These are phyloP conservation scores for Fragum fragum DNA, from an alignment of 2,888 invertebrate species.

Conservation along the genomic window DNA sequence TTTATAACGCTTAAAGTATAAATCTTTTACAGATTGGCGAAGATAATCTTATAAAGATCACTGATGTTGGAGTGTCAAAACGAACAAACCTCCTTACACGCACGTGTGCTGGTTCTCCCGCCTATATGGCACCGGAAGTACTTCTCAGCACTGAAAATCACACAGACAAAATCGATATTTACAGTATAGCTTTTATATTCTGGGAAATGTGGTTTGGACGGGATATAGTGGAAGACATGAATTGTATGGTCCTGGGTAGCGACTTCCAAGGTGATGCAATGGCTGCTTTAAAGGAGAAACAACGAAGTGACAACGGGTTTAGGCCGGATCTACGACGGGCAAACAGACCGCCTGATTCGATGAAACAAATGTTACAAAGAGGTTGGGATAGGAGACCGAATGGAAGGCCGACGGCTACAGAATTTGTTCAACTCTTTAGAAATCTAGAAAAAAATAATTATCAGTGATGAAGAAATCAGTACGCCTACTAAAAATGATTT, in stretches of 20 bases:
- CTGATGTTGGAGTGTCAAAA: slow-evolving; percentile 81
- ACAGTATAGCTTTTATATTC: slow-evolving; percentile 71
- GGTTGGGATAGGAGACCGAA: slow-evolving; percentile 71
- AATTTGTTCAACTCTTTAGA: slow-evolving; percentile 42
- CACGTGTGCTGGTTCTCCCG: slow-evolving; percentile 74
- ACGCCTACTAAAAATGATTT: too few species aligned
- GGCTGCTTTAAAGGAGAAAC: slow-evolving; percentile 36
- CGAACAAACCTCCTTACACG: slow-evolving; percentile 69
- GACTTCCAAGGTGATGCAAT: slow-evolving; percentile 56
- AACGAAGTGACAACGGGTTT: slow-evolving; percentile 63
- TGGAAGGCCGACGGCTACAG: slow-evolving; percentile 56
- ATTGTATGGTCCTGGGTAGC: slow-evolving; percentile 31
- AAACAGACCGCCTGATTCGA: slow-evolving; percentile 70
- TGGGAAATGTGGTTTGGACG: slow-evolving; percentile 83
- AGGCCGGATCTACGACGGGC: slow-evolving; percentile 72
- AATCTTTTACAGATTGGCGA: slow-evolving; percentile 14
- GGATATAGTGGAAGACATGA: slow-evolving; percentile 73
- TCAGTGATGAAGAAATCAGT: too few species aligned
- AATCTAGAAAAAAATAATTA: slow-evolving; percentile 42
- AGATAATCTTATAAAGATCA: slow-evolving; percentile 69
- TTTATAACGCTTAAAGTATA: too few species aligned
- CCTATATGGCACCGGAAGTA: slow-evolving; percentile 80
- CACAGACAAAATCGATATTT: slow-evolving; percentile 75
- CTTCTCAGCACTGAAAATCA: slow-evolving; percentile 66
- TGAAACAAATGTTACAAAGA: slow-evolving; percentile 64